Percentiles rank a stretch among this genome's conserved stretches.
Evolutionary conservation across 2,113 vertebrate genomes (phyloP).

Genomic region (Syngnathus floridae): DNA sequence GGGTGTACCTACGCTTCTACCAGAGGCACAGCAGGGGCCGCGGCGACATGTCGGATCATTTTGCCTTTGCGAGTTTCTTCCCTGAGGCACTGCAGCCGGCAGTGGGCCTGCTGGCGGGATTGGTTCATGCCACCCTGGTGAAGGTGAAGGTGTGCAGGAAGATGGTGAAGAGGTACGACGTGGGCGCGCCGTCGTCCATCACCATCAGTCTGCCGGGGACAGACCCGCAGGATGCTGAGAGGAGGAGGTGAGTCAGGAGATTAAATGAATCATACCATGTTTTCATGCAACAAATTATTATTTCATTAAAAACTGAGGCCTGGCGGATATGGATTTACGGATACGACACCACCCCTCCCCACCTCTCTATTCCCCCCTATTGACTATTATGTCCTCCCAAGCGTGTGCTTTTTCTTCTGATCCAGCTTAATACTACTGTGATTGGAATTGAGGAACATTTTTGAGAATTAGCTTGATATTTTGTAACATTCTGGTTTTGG

Average conservation of each 20-base stretch:
- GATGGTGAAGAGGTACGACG: constrained; percentile 95
- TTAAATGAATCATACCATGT: too few species aligned
- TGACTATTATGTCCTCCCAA: too few species aligned
- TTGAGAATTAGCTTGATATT: too few species aligned
- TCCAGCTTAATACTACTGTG: too few species aligned
- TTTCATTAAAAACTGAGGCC: too few species aligned
- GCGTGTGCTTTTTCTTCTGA: too few species aligned
- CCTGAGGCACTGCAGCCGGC: constrained; percentile 88
- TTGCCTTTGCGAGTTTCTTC: constrained; percentile 96
- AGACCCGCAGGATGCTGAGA: constrained; percentile 94
- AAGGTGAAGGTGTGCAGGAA: constrained; percentile 90
- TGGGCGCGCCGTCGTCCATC: constrained; percentile 94
- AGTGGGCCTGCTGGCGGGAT: constrained; percentile 82
- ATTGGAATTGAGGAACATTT: too few species aligned
- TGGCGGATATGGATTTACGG: too few species aligned
- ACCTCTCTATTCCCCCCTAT: too few species aligned
- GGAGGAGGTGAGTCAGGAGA: constrained; percentile 77
- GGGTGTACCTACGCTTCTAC: constrained; percentile 97
- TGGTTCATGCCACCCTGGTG: constrained; percentile 83
- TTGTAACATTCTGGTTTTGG: too few species aligned
- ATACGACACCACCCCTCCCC: too few species aligned
- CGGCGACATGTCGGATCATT: constrained; percentile 98
- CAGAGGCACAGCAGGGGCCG: constrained; percentile 94
- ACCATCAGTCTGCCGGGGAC: constrained; percentile 96
- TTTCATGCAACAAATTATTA: too few species aligned